Evolutionary conservation across 1,140 invertebrate genomes (phyloP).

Genomic region (Drosophila ficusphila): DNA sequence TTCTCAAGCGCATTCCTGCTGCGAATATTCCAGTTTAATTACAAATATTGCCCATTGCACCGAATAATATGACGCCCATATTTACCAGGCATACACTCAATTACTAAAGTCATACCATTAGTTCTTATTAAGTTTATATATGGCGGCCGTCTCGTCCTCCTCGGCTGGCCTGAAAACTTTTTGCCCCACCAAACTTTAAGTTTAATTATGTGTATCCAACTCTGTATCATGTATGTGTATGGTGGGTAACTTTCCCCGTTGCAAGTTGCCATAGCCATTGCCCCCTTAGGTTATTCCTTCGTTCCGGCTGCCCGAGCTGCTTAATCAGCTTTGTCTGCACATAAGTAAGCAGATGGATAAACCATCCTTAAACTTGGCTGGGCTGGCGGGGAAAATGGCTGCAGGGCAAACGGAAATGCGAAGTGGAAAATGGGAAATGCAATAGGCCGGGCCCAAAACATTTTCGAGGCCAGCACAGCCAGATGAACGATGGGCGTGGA

Average conservation of each 20-base stretch:
- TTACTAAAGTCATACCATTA: conserved; percentile 3
- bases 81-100: neutral
- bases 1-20: no score
- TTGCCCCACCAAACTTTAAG: conserved; percentile 19
- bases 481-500: neutral
- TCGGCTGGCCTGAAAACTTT: conserved; percentile 13
- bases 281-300: conserved; percentile 21
- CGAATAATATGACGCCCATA: neutral
- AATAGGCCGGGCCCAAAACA: conserved; percentile 28
- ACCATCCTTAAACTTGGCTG: conserved; percentile 26
- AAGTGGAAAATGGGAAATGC: conserved; percentile 17
- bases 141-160: neutral
- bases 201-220: conserved; percentile 42
- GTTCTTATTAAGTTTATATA: conserved; percentile 7
- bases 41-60: neutral
- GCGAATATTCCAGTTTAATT: no score
- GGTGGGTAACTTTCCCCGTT: neutral
- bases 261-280: neutral
- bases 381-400: neutral
- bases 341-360: conserved; percentile 48
- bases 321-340: conserved; percentile 47
- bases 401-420: neutral
- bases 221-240: conserved; percentile 4
- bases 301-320: conserved; percentile 34
- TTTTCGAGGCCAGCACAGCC: conserved; percentile 42